A percentile compares a stretch with the other conserved stretches of the same genome.
Conservation (phyloP, 53 echinoderm and acorn worm genomes). For the Astropecten irregularis region DNA sequence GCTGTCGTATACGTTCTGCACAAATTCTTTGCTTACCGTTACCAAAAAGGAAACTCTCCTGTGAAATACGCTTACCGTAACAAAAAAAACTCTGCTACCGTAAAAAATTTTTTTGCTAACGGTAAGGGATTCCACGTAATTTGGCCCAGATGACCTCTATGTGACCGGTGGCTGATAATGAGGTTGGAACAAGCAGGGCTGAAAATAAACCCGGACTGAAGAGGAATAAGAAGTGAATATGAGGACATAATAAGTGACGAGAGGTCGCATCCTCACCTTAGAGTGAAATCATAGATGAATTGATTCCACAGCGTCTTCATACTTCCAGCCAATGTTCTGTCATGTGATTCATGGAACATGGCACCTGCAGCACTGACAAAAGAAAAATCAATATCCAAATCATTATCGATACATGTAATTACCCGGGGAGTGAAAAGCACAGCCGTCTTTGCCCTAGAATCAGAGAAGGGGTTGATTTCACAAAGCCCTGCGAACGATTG, state of each 20-base stretch:
- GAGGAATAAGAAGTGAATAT: neutral
- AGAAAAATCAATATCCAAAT: neutral
- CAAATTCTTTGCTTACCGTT: no score
- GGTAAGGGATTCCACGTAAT: no score
- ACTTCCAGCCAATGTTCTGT: constrained; percentile 66
- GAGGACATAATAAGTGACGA: neutral
- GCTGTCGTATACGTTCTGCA: no score
- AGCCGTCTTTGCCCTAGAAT: neutral
- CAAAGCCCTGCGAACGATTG: no score
- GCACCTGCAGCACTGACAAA: constrained; percentile 79
- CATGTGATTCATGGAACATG: constrained; percentile 56
- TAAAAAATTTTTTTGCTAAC: no score
- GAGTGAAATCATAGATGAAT: constrained; percentile 95
- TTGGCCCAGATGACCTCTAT: no score
- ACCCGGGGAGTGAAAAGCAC: neutral
- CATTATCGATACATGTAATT: neutral
- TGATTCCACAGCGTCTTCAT: constrained; percentile 76
- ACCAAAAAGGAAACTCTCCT: no score
- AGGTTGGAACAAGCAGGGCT: no score
- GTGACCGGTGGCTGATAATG: no score
- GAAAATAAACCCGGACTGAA: no score
- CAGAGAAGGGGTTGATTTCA: neutral
- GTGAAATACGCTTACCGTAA: no score
- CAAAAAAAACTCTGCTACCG: no score
- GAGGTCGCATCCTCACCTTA: constrained; percentile 64